Evolutionary conservation across 2,113 vertebrate species (phyloP), one percentile per base, ranked within the genome.

Genomic region (Odontesthes bonariensis): DNA sequence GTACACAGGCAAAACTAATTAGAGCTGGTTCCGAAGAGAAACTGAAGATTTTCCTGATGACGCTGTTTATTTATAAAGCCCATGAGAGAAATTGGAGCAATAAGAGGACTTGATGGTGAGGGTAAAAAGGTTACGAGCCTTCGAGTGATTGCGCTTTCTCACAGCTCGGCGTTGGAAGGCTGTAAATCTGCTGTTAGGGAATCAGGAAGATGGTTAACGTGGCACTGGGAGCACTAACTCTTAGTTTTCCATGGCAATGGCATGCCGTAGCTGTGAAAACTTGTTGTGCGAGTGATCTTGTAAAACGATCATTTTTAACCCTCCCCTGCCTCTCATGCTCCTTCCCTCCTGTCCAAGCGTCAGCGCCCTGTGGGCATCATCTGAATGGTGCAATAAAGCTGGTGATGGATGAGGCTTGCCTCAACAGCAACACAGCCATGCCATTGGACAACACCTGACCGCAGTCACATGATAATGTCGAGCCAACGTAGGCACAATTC

Each of bases 391-490:
- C 90, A 92, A 91, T 94, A 94, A 93, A 84, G 81, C 82, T 12
- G 38, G 70, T 91, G 94, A 96, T 94, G 92, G 94, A 96, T 94
- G 93, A 85, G 86, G 79, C 81, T 75, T 85, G 84, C 88, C 87
- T 89, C 89, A 90, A 94, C 92, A 92, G 93, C 84, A 78, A 87
- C 88, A 90, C 89, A 84, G 90, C 80, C 71, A 75, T 84, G 88
- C 90, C 85, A 92, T 79, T 84, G 86, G 90, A 92, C 90, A 90
- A 93, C 86, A 92, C 89, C 90, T 94, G 94, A 93, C 89, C 94
- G 93, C 86, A 70, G 94, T 94, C 94, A 95, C 89, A 93, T 92
- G 94, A 95, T 90, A 92, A 90, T 91, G 92, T 92, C 90, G 91
- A 89, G 80, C 79, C 80, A 87, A 94, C 92, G 85, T 88, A 82